Evolutionary conservation across 2,888 invertebrate species (phyloP), one percentile per base, ranked within the genome.

Genomic region (Drosophila monieri): DNA sequence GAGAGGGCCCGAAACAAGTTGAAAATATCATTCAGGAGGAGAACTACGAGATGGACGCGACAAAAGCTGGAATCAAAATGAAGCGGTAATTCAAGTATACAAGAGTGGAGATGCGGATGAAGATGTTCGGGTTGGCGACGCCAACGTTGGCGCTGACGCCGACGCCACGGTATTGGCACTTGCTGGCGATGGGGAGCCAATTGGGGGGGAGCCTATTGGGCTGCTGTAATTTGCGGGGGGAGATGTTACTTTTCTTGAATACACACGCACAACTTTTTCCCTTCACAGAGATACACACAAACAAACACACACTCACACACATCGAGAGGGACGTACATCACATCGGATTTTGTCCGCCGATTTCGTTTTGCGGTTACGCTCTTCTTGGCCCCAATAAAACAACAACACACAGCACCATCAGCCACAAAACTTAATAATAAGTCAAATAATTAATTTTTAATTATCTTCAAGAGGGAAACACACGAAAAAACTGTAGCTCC

Each of bases 81-180:
- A 88, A 88, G 88, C 88, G 73, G 88, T 80, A 77, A 80, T 85
- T 88, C 88, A 88, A 86, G 88, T 88, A 76, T 88, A 88, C 88
- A 77, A 80, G 74, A 85, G 76, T 79, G 75, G 41, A 47, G 58
- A 44, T 66, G 70, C 70, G 74, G 60, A 78, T 77, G 78, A 78
- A 79, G 81, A 81, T 79, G 78, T 80, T 77, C 66, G 39, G 2
- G 18, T 18, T 18, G 18, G 15, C 53, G 53, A 53, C 58, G 62
- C 27, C 57, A 52, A 54, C 60, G 41, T 25, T 52, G 48, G 32
- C 52, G 46, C 18, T 52, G 58, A 70, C 55, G 77, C 60, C 60
- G 27, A 59, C 72, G 60, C 60, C 9, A 59, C 72, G 58, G 74
- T 64, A 64, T 71, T 74, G 71, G 81, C 78, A 76, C 77, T 74